phyloP scores from a whole-genome alignment of 1,140 invertebrate species.

The honey bee (Apis mellifera) region Amel_HAv3.1 CM009931.2:7598001-7598500 shows the following conservation, averaged over 20 bases:
- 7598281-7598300: background rate
- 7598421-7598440: conserved; percentile 26
- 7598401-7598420: conserved; percentile 38
- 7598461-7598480: conserved; percentile 45
- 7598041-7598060: conserved; percentile 1
- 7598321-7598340: background rate
- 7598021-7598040: too few species aligned
- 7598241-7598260: too few species aligned
- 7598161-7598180: too few species aligned
- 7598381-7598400: background rate
- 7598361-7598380: background rate
- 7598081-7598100: too few species aligned
- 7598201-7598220: too few species aligned
- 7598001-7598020: too few species aligned
- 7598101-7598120: too few species aligned
- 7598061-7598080: background rate
- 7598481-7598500: conserved; percentile 52
- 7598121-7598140: too few species aligned
- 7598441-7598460: background rate
- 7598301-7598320: conserved; percentile 8
- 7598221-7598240: background rate
- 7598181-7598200: too few species aligned
- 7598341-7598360: conserved; percentile 15
- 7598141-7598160: too few species aligned
- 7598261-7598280: background rate